Evolutionary conservation across 1,140 invertebrate genomes (phyloP), one percentile per base, ranked within the genome.

Genomic region (Brachionus sp.): DNA sequence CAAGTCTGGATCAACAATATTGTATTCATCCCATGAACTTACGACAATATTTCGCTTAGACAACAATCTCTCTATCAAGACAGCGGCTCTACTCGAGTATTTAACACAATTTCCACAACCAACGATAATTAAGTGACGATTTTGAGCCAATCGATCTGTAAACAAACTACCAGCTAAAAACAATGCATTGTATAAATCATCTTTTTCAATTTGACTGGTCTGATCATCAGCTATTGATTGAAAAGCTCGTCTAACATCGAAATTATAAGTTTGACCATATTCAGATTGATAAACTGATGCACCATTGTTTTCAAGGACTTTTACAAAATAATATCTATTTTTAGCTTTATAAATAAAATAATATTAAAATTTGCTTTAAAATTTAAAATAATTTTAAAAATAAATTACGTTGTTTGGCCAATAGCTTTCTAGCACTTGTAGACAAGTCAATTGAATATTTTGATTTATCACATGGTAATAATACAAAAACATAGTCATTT

Each of bases 251-350:
- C 16, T 66, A 10, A 62, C n/a, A 57, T 80, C 77, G 42, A 80
- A 57, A 66, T 80, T 80, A 44, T 39, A 80, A 6, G 19, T 80
- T 37, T 80, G 77, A 19, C 35, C 35, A 37, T 33, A 39, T 29
- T 57, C 50, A 19, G 77, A 62, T 66, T 80, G 77, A 42, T 80
- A 80, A 25, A 80, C 23, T 37, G 77, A 80, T n/a, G 77, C 50
- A 23, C 77, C 77, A 42, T 80, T 80, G 10, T 80, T 39, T 23
- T 9, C 62, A 44, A 39, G 50, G 6, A 66, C 77, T 57, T 62
- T 80, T 13, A 80, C 62, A 57, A 66, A 80, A 23, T 80, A 80
- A 19, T 80, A 66, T 75, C 70, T 50, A 19, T 80, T 62, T 39
- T 35, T 9, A 42, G 77, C 77, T 80, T 77, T 35, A 66, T 25